These are phyloP conservation scores for Barypeithes pellucidus DNA, from an alignment of 2,888 invertebrate species.

Conservation along the genomic window DNA sequence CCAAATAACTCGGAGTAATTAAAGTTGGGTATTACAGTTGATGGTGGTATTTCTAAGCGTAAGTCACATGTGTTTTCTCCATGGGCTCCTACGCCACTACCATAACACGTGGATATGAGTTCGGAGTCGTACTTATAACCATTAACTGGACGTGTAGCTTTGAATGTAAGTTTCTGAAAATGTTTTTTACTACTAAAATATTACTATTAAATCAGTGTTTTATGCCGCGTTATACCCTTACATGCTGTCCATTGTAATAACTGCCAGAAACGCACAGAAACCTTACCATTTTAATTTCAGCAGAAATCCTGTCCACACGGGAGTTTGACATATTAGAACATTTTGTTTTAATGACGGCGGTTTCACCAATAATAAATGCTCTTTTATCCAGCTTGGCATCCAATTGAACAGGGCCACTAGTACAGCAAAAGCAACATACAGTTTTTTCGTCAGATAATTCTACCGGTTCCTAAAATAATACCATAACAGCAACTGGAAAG, in stretches of 20 bases:
- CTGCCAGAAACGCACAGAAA: background rate
- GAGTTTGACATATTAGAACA: constrained; percentile 85
- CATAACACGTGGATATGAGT: constrained; percentile 37
- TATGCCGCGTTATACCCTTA: background rate
- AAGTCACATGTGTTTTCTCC: constrained; percentile 59
- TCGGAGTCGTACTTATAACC: constrained; percentile 53
- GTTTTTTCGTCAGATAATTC: constrained; percentile 82
- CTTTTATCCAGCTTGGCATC: constrained; percentile 80
- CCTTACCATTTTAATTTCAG: constrained; percentile 78
- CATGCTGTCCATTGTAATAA: background rate
- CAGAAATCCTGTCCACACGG: constrained; percentile 76
- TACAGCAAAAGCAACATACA: constrained; percentile 87
- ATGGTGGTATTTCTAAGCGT: constrained; percentile 55
- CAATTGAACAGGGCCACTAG: constrained; percentile 81
- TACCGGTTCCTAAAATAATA: constrained; percentile 75
- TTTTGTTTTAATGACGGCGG: constrained; percentile 79
- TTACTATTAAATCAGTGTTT: background rate
- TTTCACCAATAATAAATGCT: constrained; percentile 86
- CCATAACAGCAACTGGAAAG: background rate
- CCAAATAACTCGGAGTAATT: constrained; percentile 54
- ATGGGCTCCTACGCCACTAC: constrained; percentile 61
- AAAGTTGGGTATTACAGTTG: constrained; percentile 57
- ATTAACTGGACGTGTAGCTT: constrained; percentile 49
- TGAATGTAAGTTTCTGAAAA: constrained; percentile 54
- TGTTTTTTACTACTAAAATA: background rate